Base-by-base conservation (phyloP, 53 echinoderm and acorn worm genomes). In the Astropecten irregularis region DNA sequence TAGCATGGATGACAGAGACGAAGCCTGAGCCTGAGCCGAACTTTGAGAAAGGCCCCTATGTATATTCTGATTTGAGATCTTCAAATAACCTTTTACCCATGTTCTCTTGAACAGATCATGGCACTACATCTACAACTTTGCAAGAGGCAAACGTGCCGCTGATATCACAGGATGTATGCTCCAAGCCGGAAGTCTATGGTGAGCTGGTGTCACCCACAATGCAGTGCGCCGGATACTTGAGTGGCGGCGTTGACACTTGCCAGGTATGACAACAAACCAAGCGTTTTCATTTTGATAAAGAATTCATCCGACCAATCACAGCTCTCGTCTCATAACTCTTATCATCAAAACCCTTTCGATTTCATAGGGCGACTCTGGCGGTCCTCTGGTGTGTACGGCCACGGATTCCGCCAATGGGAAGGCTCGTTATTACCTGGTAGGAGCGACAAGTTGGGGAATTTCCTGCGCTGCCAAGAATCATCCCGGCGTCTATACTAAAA, bases 291-390 rank as follows among this genome's bases (percentile, higher is more conserved):
- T 53, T 18, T 44, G 7, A 9, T 44, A 44, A 44, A 13, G 8
- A 42, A 42, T 8, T 42, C 15, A 7, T 57, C 58, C 22, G 22
- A 20, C 20, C 68, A 68, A 38, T 64, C 37, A 64, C 21, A 3
- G 18, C 10, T 26, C 44, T 62, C 53, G 0, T 77, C 4, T 2
- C 32, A 1, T 42, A 23, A 16, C 32, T 42, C 36, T 33, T 71
- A 39, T 32, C 21, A 29, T 61, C 0, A 27, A 9, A 22, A 34
- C 9, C 23, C 7, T 38, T 16, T 64, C 35, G 9, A n/a, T 64
- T 36, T 36, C 16, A 57, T 44, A 84, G 84, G 84, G 84, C 28
- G 84, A 84, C 49, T 84, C 84, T 61, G 84, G 84, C 20, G 84
- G 84, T 9, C 84, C 84, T 2, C 63, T 84, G 4, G 84, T 71